Evolutionary conservation across 2,797 vertebrate genomes (phyloP).

Genomic region (Pempheris klunzingeri): DNA sequence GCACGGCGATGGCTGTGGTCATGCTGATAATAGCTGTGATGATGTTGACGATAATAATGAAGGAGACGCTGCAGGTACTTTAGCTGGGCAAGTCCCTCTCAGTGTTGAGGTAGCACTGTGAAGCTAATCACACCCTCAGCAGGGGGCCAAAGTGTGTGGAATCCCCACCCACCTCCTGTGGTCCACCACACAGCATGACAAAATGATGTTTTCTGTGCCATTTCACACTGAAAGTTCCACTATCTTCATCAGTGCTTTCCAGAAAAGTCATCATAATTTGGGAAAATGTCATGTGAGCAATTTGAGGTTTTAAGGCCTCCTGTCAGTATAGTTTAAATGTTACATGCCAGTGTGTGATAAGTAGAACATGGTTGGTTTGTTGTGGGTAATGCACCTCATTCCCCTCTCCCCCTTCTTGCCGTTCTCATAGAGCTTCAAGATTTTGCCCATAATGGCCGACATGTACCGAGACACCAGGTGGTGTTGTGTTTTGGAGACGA

Average conservation of each 20-base stretch:
- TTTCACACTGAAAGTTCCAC: conserved; percentile 56
- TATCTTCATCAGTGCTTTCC: conserved; percentile 53
- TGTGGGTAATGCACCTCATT: not conserved
- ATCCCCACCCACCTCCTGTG: conserved; percentile 79
- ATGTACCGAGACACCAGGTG: conserved; percentile 91
- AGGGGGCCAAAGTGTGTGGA: conserved; percentile 55
- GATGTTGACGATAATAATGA: conserved; percentile 28
- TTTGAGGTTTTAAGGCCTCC: not conserved
- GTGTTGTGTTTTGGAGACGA: conserved; percentile 97
- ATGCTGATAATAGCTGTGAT: conserved; percentile 9
- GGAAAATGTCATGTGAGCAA: conserved; percentile 16
- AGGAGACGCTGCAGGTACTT: conserved; percentile 38
- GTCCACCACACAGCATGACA: conserved; percentile 60
- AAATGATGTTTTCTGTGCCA: conserved; percentile 45
- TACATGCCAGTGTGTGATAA: not conserved
- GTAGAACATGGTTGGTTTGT: not conserved
- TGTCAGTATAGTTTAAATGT: not conserved
- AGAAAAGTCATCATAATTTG: conserved; percentile 33
- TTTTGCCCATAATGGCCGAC: conserved; percentile 91
- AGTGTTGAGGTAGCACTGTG: conserved; percentile 24
- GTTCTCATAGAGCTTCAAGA: conserved; percentile 91
- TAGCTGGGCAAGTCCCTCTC: conserved; percentile 65
- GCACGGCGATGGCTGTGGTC: conserved; percentile 6
- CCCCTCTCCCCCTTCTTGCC: not conserved
- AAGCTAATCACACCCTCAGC: conserved; percentile 50